A percentile compares a stretch with the other conserved stretches of the same genome.
Conservation (phyloP, 1,140 invertebrate genomes). For the Drosophila melanica region DNA sequence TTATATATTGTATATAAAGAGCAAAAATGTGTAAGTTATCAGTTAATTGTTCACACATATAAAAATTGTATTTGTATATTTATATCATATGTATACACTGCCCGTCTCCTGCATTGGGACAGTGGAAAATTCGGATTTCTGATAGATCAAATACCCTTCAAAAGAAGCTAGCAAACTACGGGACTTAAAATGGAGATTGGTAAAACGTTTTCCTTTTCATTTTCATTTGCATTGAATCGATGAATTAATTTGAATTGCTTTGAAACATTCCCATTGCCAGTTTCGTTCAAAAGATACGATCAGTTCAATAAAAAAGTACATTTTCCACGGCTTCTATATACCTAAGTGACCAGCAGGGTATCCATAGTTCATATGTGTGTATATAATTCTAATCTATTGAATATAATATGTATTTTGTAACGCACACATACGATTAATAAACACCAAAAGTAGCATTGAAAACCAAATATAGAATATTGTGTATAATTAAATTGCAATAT, state of each 20-base stretch:
- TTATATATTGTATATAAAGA: slow-evolving; percentile 17
- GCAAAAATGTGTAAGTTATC: slow-evolving; percentile 20
- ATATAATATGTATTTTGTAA: neutral
- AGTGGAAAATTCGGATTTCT: slow-evolving; percentile 5
- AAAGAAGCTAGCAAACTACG: neutral
- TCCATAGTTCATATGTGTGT: neutral
- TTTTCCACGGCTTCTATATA: neutral
- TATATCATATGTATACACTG: slow-evolving; percentile 2
- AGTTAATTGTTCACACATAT: slow-evolving; percentile 5
- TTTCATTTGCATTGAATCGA: neutral
- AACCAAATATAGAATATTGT: neutral
- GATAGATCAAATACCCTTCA: neutral
- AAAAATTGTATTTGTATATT: slow-evolving; percentile 3
- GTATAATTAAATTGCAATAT: too few species aligned
- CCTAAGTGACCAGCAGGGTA: slow-evolving; percentile 5
- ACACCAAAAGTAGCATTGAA: neutral
- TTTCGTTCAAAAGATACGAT: too few species aligned
- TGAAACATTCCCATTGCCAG: too few species aligned
- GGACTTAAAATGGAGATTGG: neutral
- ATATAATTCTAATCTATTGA: neutral
- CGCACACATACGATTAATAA: neutral
- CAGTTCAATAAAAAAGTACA: neutral
- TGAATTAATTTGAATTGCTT: too few species aligned
- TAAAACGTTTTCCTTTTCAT: slow-evolving; percentile 1
- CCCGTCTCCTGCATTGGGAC: neutral